A percentile compares a stretch with the other conserved stretches of the same genome.
Conservation (phyloP, 2,113 vertebrate genomes). For the Ariopsis seemanni region DNA sequence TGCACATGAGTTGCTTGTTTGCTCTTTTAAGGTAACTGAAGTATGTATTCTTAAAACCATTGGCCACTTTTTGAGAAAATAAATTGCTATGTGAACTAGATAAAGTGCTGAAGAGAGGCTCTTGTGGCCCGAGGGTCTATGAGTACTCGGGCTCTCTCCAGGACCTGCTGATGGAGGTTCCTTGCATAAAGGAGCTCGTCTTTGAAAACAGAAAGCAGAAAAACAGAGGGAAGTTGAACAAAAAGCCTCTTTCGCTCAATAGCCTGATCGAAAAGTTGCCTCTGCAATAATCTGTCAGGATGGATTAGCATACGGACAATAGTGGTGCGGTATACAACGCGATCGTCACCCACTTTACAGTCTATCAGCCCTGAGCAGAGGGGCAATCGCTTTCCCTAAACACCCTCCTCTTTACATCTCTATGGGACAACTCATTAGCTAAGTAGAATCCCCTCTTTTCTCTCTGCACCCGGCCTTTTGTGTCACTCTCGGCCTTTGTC, state of each 20-base stretch:
- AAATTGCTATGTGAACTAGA: constrained; percentile 41
- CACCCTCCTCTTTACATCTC: constrained; percentile 78
- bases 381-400: constrained; percentile 71
- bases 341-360: constrained; percentile 70
- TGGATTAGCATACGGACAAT: constrained; percentile 74
- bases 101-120: constrained; percentile 45
- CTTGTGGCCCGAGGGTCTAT: constrained; percentile 63
- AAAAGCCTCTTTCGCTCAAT: constrained; percentile 69
- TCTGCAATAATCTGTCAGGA: constrained; percentile 62
- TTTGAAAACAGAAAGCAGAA: constrained; percentile 68
- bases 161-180: constrained; percentile 49
- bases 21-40: constrained; percentile 46
- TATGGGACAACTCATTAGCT: constrained; percentile 85
- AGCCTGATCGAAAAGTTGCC: constrained; percentile 69
- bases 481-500: constrained; percentile 77
- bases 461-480: constrained; percentile 78
- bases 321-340: constrained; percentile 59
- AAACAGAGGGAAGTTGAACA: constrained; percentile 66
- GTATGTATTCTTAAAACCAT: constrained; percentile 51
- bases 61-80: constrained; percentile 55
- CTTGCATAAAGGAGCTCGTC: constrained; percentile 56
- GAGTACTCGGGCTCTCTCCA: constrained; percentile 53
- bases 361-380: constrained; percentile 63
- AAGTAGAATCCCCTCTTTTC: constrained; percentile 85
- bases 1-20: constrained; percentile 1